Evolutionary conservation across 2,797 vertebrate genomes (phyloP), one percentile per base, ranked within the genome.

Genomic region (Peromyscus melanophrys): DNA sequence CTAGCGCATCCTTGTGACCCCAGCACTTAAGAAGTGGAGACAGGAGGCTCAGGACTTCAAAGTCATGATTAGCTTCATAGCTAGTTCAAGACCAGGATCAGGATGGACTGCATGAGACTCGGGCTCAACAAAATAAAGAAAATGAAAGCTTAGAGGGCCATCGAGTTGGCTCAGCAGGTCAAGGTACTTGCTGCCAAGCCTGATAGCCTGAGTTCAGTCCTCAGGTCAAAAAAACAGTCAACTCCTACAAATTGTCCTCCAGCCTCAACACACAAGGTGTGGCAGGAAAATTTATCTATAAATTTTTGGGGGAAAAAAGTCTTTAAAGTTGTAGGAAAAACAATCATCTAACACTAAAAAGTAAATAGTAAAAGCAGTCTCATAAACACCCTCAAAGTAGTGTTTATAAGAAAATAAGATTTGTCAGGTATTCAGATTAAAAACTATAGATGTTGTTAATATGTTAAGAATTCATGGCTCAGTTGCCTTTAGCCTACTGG

Each of bases 351-450:
- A 73, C 69, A 71, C 37, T 37, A 37, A 71, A 69, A 71, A 37
- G 69, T 1, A 73, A 73, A 73, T 73, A 14, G 23, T 29, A 43
- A 43, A 43, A 77, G 29, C 29, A 34, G 65, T 67, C 31, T 65
- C 63, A 17, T 27, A 46, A 40, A 73, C 37, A 49, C 75, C 27
- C 13, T 77, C 90, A 77, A 89, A 90, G 34, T 77, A 69, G 85
- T 90, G 0, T 84, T 49, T 84, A 75, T 76, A 73, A 71, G n/a
- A 78, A 77, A 52, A 71, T 87, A 90, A 83, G 52, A 89, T 46
- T 71, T 91, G 43, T 84, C 16, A 49, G 46, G 23, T 55, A 71
- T 87, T 57, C n/a, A 29, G n/a, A 73, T 55, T 37, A 37, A 52
- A 80, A 17, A 78, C 11, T 69, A 19, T 23, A 14, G 31, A 52